phyloP scores from a whole-genome alignment of 1,140 invertebrate genomes.

The Cecropterus lyciades region DNA sequence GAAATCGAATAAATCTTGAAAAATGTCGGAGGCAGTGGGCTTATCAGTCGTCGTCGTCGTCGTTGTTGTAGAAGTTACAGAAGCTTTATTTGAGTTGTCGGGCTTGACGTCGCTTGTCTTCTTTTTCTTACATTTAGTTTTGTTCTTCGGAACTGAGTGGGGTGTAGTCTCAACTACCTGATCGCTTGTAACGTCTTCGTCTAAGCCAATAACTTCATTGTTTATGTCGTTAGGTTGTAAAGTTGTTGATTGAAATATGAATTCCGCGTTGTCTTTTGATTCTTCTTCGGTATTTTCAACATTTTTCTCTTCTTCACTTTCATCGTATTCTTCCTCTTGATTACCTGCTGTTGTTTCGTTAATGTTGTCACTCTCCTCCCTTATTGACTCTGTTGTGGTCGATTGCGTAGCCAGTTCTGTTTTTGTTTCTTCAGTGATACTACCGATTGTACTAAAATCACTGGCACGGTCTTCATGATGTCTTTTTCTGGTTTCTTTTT shows the following conservation, averaged over 20 bases:
- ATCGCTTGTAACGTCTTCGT: constrained; percentile 49
- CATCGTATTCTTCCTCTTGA: constrained; percentile 39
- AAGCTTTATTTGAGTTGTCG: constrained; percentile 28
- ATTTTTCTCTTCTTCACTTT: constrained; percentile 38
- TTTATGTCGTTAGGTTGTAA: constrained; percentile 40
- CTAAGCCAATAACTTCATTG: constrained; percentile 47
- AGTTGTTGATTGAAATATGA: constrained; percentile 62
- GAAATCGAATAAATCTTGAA: constrained; percentile 63
- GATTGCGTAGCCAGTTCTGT: constrained; percentile 11
- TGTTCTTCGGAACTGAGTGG: constrained; percentile 52
- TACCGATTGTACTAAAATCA: constrained; percentile 19
- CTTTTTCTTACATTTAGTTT: constrained; percentile 76
- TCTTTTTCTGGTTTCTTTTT: constrained; percentile 45
- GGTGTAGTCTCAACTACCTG: constrained; percentile 47
- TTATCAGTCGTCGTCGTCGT: constrained; percentile 38
- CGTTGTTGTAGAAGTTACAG: constrained; percentile 38
- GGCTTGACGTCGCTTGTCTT: constrained; percentile 46
- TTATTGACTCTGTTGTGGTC: constrained; percentile 36
- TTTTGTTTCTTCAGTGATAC: constrained; percentile 32
- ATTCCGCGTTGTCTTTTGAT: constrained; percentile 60
- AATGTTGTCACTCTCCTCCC: constrained; percentile 43
- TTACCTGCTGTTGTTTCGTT: constrained; percentile 42
- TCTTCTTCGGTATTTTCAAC: constrained; percentile 44
- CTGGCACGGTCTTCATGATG: constrained; percentile 44
- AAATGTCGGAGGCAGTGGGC: constrained; percentile 48